Evolutionary conservation across 2,797 vertebrate genomes (phyloP).

Genomic region (Acanthurus leucopareius): DNA sequence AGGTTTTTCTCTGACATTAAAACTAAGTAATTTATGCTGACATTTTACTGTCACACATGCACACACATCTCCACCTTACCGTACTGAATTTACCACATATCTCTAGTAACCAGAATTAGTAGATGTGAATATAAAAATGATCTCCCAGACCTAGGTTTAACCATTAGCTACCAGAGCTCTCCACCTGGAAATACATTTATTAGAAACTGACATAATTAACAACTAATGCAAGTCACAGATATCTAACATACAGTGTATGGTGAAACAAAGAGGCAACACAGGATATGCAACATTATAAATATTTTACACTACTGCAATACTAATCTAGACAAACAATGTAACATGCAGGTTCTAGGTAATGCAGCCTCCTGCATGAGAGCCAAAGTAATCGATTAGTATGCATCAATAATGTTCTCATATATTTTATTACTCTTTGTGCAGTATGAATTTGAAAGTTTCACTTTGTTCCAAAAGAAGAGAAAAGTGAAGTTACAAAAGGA

Average conservation of each 20-base stretch:
- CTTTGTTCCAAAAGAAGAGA: slow-evolving; percentile 1
- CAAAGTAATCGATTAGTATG: not conserved
- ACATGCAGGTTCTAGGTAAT: not conserved
- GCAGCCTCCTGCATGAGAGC: not conserved
- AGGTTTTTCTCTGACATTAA: no score
- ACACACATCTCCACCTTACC: no score
- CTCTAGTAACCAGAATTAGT: no score
- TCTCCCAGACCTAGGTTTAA: no score
- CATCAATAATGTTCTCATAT: not conserved
- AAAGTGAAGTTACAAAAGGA: slow-evolving; percentile 39
- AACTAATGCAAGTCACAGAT: not conserved
- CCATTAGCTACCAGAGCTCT: not conserved
- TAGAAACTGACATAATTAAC: not conserved
- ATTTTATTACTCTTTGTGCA: not conserved
- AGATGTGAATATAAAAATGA: no score
- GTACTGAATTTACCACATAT: no score
- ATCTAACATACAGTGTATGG: not conserved
- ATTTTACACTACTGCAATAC: not conserved
- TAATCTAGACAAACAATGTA: not conserved
- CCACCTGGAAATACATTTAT: not conserved
- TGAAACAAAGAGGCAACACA: not conserved
- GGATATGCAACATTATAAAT: not conserved
- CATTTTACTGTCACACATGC: no score
- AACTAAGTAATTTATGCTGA: no score
- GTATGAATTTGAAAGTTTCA: not conserved